These are phyloP conservation scores for Nemotelus nigrinus DNA, from an alignment of 2,888 invertebrate genomes.

Conservation along the genomic window DNA sequence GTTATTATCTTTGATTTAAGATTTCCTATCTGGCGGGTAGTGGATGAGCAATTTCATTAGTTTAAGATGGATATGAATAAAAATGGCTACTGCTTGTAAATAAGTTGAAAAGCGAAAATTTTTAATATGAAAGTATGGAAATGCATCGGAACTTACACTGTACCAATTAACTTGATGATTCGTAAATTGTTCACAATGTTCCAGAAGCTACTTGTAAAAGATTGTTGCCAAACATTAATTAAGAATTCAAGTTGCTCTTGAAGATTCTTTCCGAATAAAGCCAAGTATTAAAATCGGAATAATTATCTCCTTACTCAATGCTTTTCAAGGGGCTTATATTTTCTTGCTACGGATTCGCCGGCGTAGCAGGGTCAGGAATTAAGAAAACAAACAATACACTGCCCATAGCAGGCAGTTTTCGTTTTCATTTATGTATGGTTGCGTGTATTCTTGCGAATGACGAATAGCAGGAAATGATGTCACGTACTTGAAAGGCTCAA, in stretches of 20 bases:
- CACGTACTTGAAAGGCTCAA: constrained; percentile 34
- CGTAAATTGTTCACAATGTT: not conserved
- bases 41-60: not conserved
- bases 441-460: not conserved
- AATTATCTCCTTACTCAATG: too few species aligned
- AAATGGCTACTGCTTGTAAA: not conserved
- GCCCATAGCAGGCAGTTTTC: too few species aligned
- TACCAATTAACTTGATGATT: not conserved
- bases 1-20: constrained; percentile 11
- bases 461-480: constrained; percentile 32
- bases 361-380: constrained; percentile 3
- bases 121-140: too few species aligned
- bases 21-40: not conserved
- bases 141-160: not conserved
- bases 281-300: too few species aligned
- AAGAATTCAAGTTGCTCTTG: too few species aligned
- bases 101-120: too few species aligned
- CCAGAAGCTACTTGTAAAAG: not conserved
- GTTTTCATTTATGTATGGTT: not conserved
- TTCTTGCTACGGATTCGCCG: not conserved
- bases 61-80: not conserved
- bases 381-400: not conserved
- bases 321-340: not conserved
- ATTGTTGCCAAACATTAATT: too few species aligned
- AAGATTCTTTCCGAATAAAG: too few species aligned